phyloP scores from a whole-genome alignment of 1,140 invertebrate genomes.

The Drosophila mojavensis region DNA sequence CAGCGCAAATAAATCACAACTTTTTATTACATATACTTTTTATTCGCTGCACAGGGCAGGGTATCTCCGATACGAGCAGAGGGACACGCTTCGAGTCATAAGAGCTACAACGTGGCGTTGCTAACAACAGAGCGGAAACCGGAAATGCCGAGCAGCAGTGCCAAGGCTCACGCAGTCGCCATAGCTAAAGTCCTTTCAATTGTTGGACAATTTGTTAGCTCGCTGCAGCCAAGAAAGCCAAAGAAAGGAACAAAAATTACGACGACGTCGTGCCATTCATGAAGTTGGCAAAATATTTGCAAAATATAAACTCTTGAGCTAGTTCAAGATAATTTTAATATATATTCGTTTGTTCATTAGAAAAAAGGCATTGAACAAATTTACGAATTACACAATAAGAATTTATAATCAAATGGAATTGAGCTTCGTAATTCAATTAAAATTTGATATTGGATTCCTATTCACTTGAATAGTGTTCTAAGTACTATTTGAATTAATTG shows the following conservation, averaged over 20 bases:
- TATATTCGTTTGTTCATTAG: not conserved
- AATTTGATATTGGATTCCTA: too few species aligned
- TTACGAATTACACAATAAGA: too few species aligned
- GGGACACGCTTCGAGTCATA: constrained; percentile 34
- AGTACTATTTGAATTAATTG: too few species aligned
- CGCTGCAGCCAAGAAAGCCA: constrained; percentile 1
- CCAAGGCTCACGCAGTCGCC: constrained; percentile 52
- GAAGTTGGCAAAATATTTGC: constrained; percentile 62
- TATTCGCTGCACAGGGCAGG: not conserved
- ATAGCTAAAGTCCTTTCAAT: constrained; percentile 54
- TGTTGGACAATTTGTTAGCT: constrained; percentile 60
- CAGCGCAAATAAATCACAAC: not conserved
- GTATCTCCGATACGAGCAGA: not conserved
- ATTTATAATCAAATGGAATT: too few species aligned
- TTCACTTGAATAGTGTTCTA: too few species aligned
- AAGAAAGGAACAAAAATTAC: not conserved
- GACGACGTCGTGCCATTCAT: constrained; percentile 4
- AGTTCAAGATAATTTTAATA: constrained; percentile 22
- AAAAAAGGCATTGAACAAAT: not conserved
- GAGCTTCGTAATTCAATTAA: too few species aligned
- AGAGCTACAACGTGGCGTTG: constrained; percentile 67
- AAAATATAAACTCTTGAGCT: constrained; percentile 24
- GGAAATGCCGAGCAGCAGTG: constrained; percentile 73
- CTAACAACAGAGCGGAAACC: constrained; percentile 66
- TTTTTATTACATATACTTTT: constrained; percentile 4